Conservation (phyloP, 2,797 vertebrate species). For the Enteromius afrohamiltoni region DNA sequence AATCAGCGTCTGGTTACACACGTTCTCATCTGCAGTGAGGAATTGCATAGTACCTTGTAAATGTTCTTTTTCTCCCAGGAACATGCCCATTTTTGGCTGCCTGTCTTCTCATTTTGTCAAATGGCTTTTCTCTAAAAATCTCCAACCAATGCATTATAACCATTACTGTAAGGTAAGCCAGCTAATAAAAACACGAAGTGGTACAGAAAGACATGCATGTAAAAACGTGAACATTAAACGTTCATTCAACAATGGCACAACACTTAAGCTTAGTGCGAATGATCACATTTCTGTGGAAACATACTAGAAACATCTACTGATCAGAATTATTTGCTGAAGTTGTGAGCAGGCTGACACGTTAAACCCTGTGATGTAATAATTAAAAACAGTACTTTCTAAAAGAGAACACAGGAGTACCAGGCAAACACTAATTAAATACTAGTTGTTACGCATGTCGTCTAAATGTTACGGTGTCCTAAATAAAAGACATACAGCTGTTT, state of each 20-base stretch:
- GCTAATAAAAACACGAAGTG: slow-evolving; percentile 4
- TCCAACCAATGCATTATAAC: neutral
- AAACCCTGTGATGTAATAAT: neutral
- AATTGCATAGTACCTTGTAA: slow-evolving; percentile 39
- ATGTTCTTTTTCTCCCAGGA: neutral
- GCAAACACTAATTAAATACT: neutral
- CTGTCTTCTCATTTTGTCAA: neutral
- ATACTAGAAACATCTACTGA: neutral
- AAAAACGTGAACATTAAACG: neutral
- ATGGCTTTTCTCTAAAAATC: neutral
- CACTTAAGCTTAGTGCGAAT: slow-evolving; percentile 5
- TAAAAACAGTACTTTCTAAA: neutral
- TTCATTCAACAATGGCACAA: slow-evolving; percentile 1
- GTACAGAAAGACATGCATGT: neutral
- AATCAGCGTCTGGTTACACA: neutral
- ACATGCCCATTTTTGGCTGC: neutral
- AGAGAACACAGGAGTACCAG: slow-evolving; percentile 1
- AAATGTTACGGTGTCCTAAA: neutral
- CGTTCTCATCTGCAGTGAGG: neutral
- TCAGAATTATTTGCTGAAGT: neutral
- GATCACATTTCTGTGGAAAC: slow-evolving; percentile 4
- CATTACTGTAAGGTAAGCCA: neutral
- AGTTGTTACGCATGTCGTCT: neutral
- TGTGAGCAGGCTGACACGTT: neutral
- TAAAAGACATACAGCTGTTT: neutral